Conservation (phyloP, 2,797 vertebrate genomes). For the Huso huso region DNA sequence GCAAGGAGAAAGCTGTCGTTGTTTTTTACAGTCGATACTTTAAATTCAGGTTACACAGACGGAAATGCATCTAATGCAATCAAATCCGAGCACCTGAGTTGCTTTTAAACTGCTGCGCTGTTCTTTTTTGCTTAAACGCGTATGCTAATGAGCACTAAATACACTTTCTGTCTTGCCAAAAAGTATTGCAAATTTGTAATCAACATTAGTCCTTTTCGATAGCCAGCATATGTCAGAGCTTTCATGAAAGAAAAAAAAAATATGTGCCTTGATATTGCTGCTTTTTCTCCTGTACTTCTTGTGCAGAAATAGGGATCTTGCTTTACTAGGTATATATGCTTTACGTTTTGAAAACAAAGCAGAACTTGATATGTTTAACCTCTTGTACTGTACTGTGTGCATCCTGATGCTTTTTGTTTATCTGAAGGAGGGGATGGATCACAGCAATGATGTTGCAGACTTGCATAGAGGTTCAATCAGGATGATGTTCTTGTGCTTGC, state of each 20-base stretch:
- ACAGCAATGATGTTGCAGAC: no score
- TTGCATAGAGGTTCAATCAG: no score
- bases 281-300: slow-evolving; percentile 17
- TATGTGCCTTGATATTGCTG: slow-evolving; percentile 41
- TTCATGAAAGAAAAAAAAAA: slow-evolving; percentile 27
- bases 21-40: no score
- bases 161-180: slow-evolving; percentile 16
- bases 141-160: slow-evolving; percentile 6
- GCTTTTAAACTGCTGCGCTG: slow-evolving; percentile 12
- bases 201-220: slow-evolving; percentile 21
- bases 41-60: not conserved
- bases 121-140: not conserved
- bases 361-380: slow-evolving; percentile 11
- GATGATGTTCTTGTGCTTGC: slow-evolving; percentile 23
- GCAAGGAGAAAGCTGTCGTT: no score
- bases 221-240: slow-evolving; percentile 16
- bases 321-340: slow-evolving; percentile 15
- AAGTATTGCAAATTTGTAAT: slow-evolving; percentile 15
- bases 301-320: slow-evolving; percentile 13
- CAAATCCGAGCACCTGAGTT: slow-evolving; percentile 15
- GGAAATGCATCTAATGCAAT: slow-evolving; percentile 3
- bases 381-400: slow-evolving; percentile 3
- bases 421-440: no score
- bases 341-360: slow-evolving; percentile 24
- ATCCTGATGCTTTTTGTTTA: not conserved